Evolutionary conservation across 1,140 invertebrate genomes (phyloP).

Genomic region (Drosophila lacertosa): DNA sequence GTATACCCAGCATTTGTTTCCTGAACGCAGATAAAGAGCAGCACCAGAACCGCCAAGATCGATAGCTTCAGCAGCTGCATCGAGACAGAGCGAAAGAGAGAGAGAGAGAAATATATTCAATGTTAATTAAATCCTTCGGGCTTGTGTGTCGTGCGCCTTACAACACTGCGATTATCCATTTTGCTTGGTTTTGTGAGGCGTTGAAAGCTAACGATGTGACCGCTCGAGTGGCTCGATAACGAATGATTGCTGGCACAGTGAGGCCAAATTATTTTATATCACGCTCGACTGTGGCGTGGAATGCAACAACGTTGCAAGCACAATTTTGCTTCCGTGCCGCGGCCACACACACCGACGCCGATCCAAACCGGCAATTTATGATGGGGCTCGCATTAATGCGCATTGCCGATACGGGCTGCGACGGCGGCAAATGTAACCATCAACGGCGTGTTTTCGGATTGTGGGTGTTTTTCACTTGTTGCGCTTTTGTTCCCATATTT

Average conservation of each 20-base stretch:
- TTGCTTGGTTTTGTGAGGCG: conserved; percentile 37
- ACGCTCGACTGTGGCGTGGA: conserved; percentile 45
- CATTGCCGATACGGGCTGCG: conserved; percentile 17
- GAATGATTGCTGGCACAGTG: conserved; percentile 67
- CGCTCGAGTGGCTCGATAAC: conserved; percentile 44
- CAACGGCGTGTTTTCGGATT: conserved; percentile 11
- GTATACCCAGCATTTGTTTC: conserved; percentile 69
- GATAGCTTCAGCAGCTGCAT: conserved; percentile 63
- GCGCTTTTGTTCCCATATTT: conserved; percentile 30
- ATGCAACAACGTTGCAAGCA: conserved; percentile 48
- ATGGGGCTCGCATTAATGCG: conserved; percentile 14
- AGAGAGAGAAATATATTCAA: background rate
- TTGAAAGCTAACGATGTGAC: conserved; percentile 49
- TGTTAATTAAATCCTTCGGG: background rate
- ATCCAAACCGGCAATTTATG: conserved; percentile 59
- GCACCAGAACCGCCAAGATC: conserved; percentile 54
- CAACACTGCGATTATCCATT: conserved; percentile 72
- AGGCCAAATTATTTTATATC: conserved; percentile 70
- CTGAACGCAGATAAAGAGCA: conserved; percentile 58
- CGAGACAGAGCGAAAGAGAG: background rate
- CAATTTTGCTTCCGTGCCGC: conserved; percentile 63
- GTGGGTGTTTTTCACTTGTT: conserved; percentile 38
- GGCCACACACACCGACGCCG: conserved; percentile 21
- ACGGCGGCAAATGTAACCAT: conserved; percentile 12
- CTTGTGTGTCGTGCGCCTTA: conserved; percentile 39